Evolutionary conservation across 2,113 vertebrate genomes (phyloP).

Genomic region (Lepisosteus osseus): DNA sequence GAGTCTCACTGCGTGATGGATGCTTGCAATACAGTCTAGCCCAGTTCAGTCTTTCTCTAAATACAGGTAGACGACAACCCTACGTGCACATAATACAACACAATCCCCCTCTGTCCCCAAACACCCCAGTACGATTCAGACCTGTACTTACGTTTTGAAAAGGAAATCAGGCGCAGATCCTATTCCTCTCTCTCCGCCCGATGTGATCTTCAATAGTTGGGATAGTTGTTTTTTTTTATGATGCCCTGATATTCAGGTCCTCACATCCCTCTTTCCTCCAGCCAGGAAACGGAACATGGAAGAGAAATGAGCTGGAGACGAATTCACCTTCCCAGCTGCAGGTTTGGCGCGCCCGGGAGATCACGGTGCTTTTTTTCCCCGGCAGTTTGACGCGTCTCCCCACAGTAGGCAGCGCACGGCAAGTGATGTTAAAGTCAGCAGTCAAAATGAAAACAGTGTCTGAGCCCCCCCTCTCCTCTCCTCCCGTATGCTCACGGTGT

Average conservation of each 20-base stretch:
- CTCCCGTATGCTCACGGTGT: not conserved
- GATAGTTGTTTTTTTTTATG: slow-evolving; percentile 31
- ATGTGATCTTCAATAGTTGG: slow-evolving; percentile 46
- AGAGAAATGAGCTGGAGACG: slow-evolving; percentile 42
- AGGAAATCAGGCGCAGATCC: slow-evolving; percentile 38
- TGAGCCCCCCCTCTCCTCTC: not conserved
- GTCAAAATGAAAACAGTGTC: slow-evolving; percentile 3
- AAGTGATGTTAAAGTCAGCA: slow-evolving; percentile 14
- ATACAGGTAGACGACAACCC: slow-evolving; percentile 16
- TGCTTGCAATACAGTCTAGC: slow-evolving; percentile 11
- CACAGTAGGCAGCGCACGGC: slow-evolving; percentile 35
- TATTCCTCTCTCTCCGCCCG: slow-evolving; percentile 32
- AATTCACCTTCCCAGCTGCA: slow-evolving; percentile 49
- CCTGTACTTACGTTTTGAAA: slow-evolving; percentile 61
- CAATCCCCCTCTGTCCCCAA: slow-evolving; percentile 19
- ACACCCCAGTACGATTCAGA: slow-evolving; percentile 31
- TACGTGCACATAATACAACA: slow-evolving; percentile 27
- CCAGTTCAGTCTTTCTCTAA: slow-evolving; percentile 1
- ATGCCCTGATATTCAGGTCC: too few species aligned
- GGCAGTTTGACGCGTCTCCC: slow-evolving; percentile 41
- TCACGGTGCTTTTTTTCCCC: slow-evolving; percentile 44
- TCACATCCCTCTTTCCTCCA: too few species aligned
- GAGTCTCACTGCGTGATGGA: slow-evolving; percentile 2
- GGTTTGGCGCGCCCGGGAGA: slow-evolving; percentile 59
- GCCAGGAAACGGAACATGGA: too few species aligned